Evolutionary conservation across 2,113 vertebrate species (phyloP), one percentile per base, ranked within the genome.

Genomic region (Odobenus rosmarus): DNA sequence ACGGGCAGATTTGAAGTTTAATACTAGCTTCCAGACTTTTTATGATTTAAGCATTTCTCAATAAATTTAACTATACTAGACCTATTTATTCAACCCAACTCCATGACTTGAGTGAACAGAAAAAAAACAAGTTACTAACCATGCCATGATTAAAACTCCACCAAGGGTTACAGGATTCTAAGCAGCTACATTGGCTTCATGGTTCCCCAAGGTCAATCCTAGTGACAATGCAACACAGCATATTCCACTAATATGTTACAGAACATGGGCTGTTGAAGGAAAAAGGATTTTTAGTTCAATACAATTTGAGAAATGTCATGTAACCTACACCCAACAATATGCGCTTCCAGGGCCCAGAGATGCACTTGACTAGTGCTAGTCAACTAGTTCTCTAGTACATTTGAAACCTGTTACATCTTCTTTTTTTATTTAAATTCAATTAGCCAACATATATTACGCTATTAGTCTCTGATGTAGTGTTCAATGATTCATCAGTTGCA

Each of bases 31-130:
- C 0, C 12, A 82, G 72, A 61, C 24, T 53, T 64, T 81, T 93
- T 80, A 69, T 61, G 67, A 28, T 90, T 31, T 83, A 69, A 92
- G 28, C 15, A 83, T 90, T 95, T 93, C 28, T 88, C 83, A 97
- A 51, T 87, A 80, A 42, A 83, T 88, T 93, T 82, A 86, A 72
- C 31, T 72, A 42, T 42, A 26, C 15, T 86, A 49, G 19, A 23
- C 7, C 24, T n/a, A 33, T 91, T 74, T 89, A 36, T 62, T 90
- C 46, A 61, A 36, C 5, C 61, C 28, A 15, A 53, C 18, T 62
- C 33, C 61, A 55, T 49, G 57, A 96, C 51, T 80, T n/a, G 13
- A 19, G 23, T 59, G 71, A 93, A 93, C 1, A 95, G 46, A 81
- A 23, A 39, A 36, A 59, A 33, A 28, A 0, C 46, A 67, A 85